Conservation (phyloP, 1,140 invertebrate genomes). For the Papilio polytes region DNA sequence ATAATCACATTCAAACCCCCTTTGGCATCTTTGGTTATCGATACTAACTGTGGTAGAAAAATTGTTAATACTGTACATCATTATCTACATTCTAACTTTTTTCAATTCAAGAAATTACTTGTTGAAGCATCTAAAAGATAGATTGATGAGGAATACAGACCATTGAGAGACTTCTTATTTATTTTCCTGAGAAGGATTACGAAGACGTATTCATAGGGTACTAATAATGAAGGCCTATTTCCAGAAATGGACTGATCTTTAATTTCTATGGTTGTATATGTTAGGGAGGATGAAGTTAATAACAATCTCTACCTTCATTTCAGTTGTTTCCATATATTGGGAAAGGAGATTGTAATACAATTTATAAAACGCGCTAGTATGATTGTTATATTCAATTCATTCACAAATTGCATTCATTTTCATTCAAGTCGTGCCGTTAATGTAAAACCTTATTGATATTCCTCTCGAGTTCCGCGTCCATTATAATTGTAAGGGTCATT, state of each 20-base stretch:
- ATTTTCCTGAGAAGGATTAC: no score
- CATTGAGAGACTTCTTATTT: no score
- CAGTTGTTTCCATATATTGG: no score
- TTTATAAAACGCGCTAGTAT: not conserved
- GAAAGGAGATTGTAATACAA: no score
- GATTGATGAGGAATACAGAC: no score
- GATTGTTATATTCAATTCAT: not conserved
- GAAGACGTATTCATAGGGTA: no score
- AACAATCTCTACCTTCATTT: no score
- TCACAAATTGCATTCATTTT: not conserved
- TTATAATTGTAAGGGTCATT: not conserved
- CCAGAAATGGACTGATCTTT: no score
- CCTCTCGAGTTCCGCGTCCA: not conserved
- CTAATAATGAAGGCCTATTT: no score
- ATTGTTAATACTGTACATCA: not conserved
- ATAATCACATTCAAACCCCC: conserved; percentile 14
- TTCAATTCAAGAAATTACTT: not conserved
- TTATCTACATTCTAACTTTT: not conserved
- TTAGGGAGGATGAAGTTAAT: no score
- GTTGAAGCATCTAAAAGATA: not conserved
- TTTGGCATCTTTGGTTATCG: no score
- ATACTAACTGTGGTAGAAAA: not conserved
- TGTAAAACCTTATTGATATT: conserved; percentile 22
- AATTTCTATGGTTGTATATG: no score
- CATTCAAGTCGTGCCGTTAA: not conserved